phyloP scores from a whole-genome alignment of 2,888 invertebrate genomes.

The Drymonia ruficornis region DNA sequence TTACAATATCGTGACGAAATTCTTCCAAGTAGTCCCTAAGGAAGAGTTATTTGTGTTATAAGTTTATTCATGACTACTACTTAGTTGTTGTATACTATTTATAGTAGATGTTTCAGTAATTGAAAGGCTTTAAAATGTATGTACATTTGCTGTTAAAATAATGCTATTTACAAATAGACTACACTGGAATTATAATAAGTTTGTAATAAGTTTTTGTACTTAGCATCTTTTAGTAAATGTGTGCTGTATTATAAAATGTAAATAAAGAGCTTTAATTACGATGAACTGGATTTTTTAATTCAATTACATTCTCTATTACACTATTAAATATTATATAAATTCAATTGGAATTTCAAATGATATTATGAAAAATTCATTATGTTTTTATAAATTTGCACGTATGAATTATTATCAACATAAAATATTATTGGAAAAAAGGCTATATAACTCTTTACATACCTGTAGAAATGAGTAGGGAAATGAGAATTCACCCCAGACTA shows the following conservation, averaged over 20 bases:
- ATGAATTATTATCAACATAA: no score
- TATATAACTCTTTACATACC: constrained; percentile 50
- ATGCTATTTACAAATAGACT: no score
- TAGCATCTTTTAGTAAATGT: background rate
- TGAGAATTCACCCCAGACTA: constrained; percentile 73
- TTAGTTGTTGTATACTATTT: no score
- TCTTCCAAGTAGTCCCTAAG: constrained; percentile 60
- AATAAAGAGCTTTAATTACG: constrained; percentile 1
- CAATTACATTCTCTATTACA: background rate
- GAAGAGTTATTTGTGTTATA: constrained; percentile 50
- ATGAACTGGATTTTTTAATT: background rate
- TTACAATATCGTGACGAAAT: constrained; percentile 45
- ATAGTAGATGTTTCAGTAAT: background rate
- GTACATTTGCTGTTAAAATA: no score
- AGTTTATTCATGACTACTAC: constrained; percentile 3
- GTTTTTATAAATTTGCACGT: no score
- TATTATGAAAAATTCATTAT: no score
- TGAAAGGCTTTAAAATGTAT: background rate
- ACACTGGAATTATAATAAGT: no score
- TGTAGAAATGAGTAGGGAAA: constrained; percentile 78
- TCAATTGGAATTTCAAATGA: no score
- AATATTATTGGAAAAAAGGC: no score
- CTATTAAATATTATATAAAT: no score
- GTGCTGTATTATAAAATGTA: constrained; percentile 1
- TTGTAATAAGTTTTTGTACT: no score